phyloP scores from a whole-genome alignment of 2,797 vertebrate genomes.

The Knipowitschia caucasica region DNA sequence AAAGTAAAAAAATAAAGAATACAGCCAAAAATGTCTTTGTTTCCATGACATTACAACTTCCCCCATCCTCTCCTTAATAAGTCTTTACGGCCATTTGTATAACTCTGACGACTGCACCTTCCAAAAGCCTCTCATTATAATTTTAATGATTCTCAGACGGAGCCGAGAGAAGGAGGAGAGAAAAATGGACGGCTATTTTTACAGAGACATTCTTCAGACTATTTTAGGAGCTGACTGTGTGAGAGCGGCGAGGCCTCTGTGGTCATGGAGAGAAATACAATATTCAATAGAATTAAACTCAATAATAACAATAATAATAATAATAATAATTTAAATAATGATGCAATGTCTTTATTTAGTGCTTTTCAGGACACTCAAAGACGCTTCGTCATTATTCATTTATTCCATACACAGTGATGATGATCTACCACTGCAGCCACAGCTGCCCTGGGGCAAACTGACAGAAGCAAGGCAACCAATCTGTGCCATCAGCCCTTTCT shows the following conservation, averaged over 20 bases:
- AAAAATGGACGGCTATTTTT: conserved; percentile 28
- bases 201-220: conserved; percentile 16
- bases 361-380: no score
- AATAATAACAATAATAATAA: no score
- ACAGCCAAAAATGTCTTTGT: no score
- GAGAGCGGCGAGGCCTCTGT: background rate
- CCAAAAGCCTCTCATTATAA: conserved; percentile 62
- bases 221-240: conserved; percentile 17
- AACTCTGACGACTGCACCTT: conserved; percentile 25
- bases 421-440: no score
- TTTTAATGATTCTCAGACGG: conserved; percentile 43
- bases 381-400: no score
- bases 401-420: no score
- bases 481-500: no score
- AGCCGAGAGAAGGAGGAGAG: conserved; percentile 14
- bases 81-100: conserved; percentile 47
- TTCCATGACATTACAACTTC: background rate
- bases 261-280: background rate
- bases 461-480: no score
- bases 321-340: no score
- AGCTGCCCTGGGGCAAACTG: no score
- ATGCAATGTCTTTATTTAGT: no score
- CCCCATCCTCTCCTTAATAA: conserved; percentile 40
- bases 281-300: background rate
- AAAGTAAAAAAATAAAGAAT: no score